A percentile compares a stretch with the other conserved stretches of the same genome.
phyloP scores from a whole-genome alignment of 2,113 vertebrate species.

The Rhea americana region DNA sequence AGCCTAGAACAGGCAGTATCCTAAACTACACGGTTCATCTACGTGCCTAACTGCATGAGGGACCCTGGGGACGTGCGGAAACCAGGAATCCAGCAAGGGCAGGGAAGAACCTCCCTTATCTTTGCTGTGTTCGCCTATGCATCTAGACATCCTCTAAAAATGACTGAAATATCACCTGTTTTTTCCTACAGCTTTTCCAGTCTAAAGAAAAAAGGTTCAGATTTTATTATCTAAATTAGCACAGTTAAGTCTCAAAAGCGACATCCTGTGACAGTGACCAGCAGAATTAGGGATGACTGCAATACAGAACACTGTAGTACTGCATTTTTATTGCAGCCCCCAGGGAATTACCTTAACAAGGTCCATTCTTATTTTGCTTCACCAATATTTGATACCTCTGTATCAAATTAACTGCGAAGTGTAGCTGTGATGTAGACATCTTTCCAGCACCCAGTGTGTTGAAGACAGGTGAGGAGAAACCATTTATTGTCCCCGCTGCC shows the following conservation, averaged over 20 bases:
- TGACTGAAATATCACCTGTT: accelerated
- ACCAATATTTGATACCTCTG: constrained; percentile 50
- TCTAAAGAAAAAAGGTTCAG: not conserved
- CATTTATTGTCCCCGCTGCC: not conserved
- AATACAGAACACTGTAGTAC: not conserved
- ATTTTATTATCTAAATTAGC: not conserved
- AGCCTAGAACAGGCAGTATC: not conserved
- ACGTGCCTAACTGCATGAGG: not conserved
- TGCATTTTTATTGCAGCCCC: not conserved
- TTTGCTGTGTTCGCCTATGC: not conserved
- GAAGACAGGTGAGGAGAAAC: constrained; percentile 31
- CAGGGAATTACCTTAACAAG: not conserved
- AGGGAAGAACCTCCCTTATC: not conserved
- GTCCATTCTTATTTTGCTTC: constrained; percentile 53
- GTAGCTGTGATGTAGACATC: constrained; percentile 24
- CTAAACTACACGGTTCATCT: not conserved
- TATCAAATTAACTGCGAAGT: constrained; percentile 26
- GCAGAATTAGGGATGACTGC: not conserved
- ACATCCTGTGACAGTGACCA: not conserved
- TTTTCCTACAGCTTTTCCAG: not conserved
- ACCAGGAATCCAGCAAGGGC: not conserved
- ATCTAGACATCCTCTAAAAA: not conserved
- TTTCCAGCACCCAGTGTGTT: constrained; percentile 15
- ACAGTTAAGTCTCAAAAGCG: not conserved
- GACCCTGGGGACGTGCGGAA: not conserved